Evolutionary conservation across 2,113 vertebrate genomes (phyloP).

Genomic region (human): GRCh38 chr4:102032001-102032500

Average conservation of each 20-base stretch:
- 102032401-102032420: not conserved
- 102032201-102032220: not conserved
- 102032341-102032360: not conserved
- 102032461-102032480: not conserved
- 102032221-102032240: not conserved
- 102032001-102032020: not conserved
- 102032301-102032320: not conserved
- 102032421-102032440: not conserved
- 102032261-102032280: not conserved
- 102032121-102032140: not conserved
- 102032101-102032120: not conserved
- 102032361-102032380: not conserved
- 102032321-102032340: not conserved
- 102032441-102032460: not conserved
- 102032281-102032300: not conserved
- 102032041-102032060: constrained; percentile 11
- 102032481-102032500: constrained; percentile 43
- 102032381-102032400: not conserved
- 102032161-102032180: not conserved
- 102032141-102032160: not conserved
- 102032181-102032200: not conserved
- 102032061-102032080: not conserved
- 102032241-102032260: not conserved
- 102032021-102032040: not conserved
- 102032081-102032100: not conserved